Conservation (phyloP, 2,888 invertebrate species). For the Oxycera nigricornis region DNA sequence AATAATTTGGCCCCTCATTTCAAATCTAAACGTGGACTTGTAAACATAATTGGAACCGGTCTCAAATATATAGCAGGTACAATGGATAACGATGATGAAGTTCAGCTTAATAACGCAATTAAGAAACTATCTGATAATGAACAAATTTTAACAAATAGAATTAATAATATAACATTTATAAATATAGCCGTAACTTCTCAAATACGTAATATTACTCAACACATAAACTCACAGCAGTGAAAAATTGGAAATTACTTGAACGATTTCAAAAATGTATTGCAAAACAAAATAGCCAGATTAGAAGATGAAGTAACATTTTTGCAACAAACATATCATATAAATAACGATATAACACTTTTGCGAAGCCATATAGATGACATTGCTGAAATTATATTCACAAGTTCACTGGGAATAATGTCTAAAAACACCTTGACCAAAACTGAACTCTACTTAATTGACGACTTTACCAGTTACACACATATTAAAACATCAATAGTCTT, state of each 20-base stretch:
- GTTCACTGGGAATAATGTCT: slow-evolving; percentile 46
- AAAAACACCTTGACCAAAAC: slow-evolving; percentile 43
- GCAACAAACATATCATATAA: slow-evolving; percentile 46
- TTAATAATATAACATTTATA: background rate
- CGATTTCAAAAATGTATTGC: slow-evolving; percentile 39
- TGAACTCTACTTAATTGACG: slow-evolving; percentile 44
- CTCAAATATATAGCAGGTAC: background rate
- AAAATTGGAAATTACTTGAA: slow-evolving; percentile 45
- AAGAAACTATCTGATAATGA: background rate
- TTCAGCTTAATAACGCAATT: background rate
- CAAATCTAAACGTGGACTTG: background rate
- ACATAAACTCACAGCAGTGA: slow-evolving; percentile 47
- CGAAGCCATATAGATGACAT: slow-evolving; percentile 42
- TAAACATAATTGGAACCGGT: background rate
- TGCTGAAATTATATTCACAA: slow-evolving; percentile 46
- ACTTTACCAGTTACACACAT: slow-evolving; percentile 44
- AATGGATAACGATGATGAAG: background rate
- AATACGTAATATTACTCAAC: slow-evolving; percentile 48
- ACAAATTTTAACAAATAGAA: background rate
- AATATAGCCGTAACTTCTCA: slow-evolving; percentile 43
- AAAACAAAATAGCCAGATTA: slow-evolving; percentile 43
- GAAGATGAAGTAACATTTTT: slow-evolving; percentile 47
- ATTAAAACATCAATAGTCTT: slow-evolving; percentile 43
- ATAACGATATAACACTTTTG: slow-evolving; percentile 44
- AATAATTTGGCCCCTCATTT: background rate